These are phyloP conservation scores for Pollenia angustigena DNA, from an alignment of 2,888 invertebrate genomes.

Conservation along the genomic window DNA sequence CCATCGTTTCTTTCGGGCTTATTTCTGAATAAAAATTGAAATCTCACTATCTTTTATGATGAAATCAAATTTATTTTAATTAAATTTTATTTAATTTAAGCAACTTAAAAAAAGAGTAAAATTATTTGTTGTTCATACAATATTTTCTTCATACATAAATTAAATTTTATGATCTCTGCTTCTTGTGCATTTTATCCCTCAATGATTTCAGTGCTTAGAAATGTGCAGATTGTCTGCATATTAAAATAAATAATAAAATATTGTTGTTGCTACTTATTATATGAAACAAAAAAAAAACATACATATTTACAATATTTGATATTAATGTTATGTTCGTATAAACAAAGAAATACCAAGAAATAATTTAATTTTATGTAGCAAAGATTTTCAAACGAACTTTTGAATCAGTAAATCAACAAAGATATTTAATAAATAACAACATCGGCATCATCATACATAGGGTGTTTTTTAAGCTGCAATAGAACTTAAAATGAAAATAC, in stretches of 20 bases:
- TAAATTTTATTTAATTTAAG: no score
- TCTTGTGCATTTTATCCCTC: not conserved
- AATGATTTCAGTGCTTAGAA: not conserved
- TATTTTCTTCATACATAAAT: no score
- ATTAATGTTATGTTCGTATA: not conserved
- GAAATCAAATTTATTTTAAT: no score
- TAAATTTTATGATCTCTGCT: not conserved
- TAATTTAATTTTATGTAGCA: conserved; percentile 10
- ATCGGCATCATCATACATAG: not conserved
- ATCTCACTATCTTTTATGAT: no score
- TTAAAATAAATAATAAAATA: not conserved
- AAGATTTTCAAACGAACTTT: not conserved
- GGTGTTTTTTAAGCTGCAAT: no score
- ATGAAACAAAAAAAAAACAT: not conserved
- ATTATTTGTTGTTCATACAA: no score
- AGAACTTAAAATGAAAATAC: not conserved
- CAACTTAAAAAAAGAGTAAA: no score
- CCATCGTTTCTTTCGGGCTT: no score
- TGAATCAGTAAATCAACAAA: conserved; percentile 7
- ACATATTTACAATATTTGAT: conserved; percentile 10
- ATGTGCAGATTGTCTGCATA: not conserved
- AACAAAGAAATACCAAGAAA: conserved; percentile 12
- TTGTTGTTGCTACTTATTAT: not conserved
- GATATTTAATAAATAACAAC: not conserved
- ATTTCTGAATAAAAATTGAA: no score